Evolutionary conservation across 2,888 invertebrate genomes (phyloP).

Genomic region (Malthinus seriepunctatus): DNA sequence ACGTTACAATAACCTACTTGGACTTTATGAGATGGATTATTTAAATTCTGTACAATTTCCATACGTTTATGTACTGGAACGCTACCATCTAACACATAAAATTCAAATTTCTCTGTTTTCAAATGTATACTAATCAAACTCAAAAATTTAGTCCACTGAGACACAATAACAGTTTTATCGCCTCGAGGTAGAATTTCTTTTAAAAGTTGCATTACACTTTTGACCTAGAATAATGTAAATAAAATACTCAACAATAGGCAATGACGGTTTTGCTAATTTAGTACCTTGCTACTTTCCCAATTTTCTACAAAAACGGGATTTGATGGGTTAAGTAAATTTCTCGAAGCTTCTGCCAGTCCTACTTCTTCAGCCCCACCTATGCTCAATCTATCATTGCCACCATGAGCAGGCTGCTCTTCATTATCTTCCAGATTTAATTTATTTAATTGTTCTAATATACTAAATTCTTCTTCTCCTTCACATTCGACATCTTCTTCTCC

Average conservation of each 20-base stretch:
- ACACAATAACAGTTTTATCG: conserved; percentile 85
- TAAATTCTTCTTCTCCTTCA: conserved; percentile 56
- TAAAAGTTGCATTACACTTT: conserved; percentile 62
- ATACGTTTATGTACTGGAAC: conserved; percentile 74
- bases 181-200: conserved; percentile 57
- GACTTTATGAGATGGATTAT: conserved; percentile 61
- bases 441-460: conserved; percentile 67
- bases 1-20: conserved; percentile 54
- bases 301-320: conserved; percentile 72
- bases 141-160: conserved; percentile 90
- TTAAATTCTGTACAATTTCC: conserved; percentile 72
- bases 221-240: conserved; percentile 52
- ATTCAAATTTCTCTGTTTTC: conserved; percentile 55
- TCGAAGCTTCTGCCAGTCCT: conserved; percentile 61
- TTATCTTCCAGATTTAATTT: conserved; percentile 60
- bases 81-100: conserved; percentile 73
- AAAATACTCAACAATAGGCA: background rate
- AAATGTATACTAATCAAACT: conserved; percentile 72
- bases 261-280: background rate
- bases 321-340: conserved; percentile 64
- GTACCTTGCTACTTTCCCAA: conserved; percentile 67
- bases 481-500: conserved; percentile 52
- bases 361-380: conserved; percentile 49
- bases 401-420: conserved; percentile 31
- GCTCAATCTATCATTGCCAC: conserved; percentile 39